Evolutionary conservation across 2,113 vertebrate species (phyloP), one percentile per base, ranked within the genome.

Genomic region (Bambusicola thoracicus): DNA sequence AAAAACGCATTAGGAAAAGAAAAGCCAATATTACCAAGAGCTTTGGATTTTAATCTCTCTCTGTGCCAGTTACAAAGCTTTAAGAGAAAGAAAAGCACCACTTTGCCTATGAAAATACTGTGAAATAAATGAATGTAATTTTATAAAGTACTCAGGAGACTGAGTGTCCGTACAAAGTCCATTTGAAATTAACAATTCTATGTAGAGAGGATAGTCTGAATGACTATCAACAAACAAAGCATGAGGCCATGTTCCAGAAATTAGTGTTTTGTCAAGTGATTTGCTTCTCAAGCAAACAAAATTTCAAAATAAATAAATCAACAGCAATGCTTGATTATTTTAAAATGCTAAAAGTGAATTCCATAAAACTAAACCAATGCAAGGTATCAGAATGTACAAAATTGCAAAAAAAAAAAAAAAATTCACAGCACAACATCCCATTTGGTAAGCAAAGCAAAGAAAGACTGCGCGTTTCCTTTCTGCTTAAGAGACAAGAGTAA

Each of bases 281-380:
- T 94, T 94, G 46, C 69, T 89, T 95, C 76, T 62, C 67, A 92
- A 90, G 73, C 44, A 96, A 90, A 89, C 15, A 55, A 92, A 81
- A 89, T 65, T 63, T 95, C 87, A 89, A 80, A 93, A 96, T 76
- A 96, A 93, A 92, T 15, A 66, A 83, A 89, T 61, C 65, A 86
- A 92, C 24, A 85, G 56, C 62, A 93, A 90, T 62, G 67, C 21
- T 83, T 68, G 67, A 58, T 69, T 43, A 62, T 53, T 92, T 87
- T 91, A 85, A 44, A 87, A 81, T 84, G 44, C 58, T 85, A 73
- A 81, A 91, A 79, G 40, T 44, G 13, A 92, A 93, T 48, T 62
- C 58, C 27, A 58, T 65, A 79, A 91, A 94, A 73, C 20, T 25
- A 89, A 85, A 85, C 20, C 25, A 81, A 51, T 15, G 65, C 16